Evolutionary conservation across 2,797 vertebrate genomes (phyloP), one percentile per base, ranked within the genome.

Genomic region (Phataginus tetradactyla): DNA sequence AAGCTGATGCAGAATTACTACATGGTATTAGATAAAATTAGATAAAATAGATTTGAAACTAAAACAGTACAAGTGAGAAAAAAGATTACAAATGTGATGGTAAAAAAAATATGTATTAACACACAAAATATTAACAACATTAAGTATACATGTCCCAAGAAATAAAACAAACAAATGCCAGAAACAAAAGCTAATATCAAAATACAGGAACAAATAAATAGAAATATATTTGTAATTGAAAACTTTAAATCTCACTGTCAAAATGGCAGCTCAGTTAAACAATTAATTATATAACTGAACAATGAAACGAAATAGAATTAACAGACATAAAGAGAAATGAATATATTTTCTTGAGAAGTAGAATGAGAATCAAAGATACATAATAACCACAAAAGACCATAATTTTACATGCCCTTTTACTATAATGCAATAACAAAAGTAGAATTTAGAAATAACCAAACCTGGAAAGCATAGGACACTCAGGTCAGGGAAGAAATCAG

Each of bases 261-360:
- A 90, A 71, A 74, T 74, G 37, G 29, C 32, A 72, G 27, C 55
- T 61, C 32, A 53, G 42, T 20, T 64, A 74, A 91, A 83, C 23
- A 53, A 42, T 39, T 39, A 77, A 32, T 87, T 63, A 49, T 66
- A 34, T 61, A 86, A 45, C 59, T 80, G 15, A 90, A 69, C n/a
- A 81, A 90, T 69, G 37, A 80, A 80, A 42, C 75, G 59, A 80
- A 86, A 45, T 90, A 55, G 20, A 89, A 78, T 78, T 89, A 78
- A 77, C 6, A 71, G 32, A 89, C 23, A 53, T 42, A 42, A 29
- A 87, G 64, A 49, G 10, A 78, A 61, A 95, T 45, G 32, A 74
- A 39, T 39, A 90, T 37, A 86, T 93, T 96, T 86, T 86, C 37
- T 80, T 81, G 23, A 61, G 74, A 86, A 68, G 25, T 78, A 86